Conservation (phyloP, 2,113 vertebrate species). For the Anarrhichthys ocellatus region DNA sequence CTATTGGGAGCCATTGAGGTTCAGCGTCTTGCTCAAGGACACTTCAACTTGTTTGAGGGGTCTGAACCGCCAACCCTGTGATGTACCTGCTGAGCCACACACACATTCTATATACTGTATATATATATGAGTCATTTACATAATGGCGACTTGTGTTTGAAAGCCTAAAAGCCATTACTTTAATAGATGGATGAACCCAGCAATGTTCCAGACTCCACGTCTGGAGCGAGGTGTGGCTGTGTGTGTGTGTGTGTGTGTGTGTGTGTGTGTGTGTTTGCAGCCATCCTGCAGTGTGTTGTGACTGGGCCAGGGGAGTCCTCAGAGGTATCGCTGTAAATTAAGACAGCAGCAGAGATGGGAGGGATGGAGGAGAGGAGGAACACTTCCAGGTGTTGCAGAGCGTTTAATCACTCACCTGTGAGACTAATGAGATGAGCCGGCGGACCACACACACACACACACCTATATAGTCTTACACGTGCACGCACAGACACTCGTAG, state of each 20-base stretch:
- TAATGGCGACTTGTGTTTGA: conserved; percentile 2
- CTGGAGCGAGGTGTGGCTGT: conserved; percentile 20
- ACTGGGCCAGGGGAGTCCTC: conserved; percentile 41
- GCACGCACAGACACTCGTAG: not conserved
- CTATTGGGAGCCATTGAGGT: no score
- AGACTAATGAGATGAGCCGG: conserved; percentile 62
- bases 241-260: conserved; percentile 21
- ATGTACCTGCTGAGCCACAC: not conserved
- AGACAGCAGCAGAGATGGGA: conserved; percentile 53
- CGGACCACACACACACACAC: conserved; percentile 6
- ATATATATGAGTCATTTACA: not conserved
- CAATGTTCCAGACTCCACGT: conserved; percentile 3
- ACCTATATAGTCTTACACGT: not conserved
- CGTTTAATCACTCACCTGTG: conserved; percentile 76
- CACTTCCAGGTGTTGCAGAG: conserved; percentile 73
- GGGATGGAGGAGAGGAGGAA: conserved; percentile 39
- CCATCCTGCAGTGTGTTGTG: conserved; percentile 40
- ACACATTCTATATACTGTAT: not conserved
- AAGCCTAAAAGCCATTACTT: not conserved
- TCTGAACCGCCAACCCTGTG: not conserved
- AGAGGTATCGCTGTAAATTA: conserved; percentile 54
- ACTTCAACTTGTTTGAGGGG: no score
- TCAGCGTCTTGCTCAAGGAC: no score
- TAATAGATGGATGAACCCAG: not conserved
- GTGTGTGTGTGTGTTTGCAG: conserved; percentile 24